phyloP scores from a whole-genome alignment of 2,888 invertebrate genomes.

The Exephanes ischioxanthus region DNA sequence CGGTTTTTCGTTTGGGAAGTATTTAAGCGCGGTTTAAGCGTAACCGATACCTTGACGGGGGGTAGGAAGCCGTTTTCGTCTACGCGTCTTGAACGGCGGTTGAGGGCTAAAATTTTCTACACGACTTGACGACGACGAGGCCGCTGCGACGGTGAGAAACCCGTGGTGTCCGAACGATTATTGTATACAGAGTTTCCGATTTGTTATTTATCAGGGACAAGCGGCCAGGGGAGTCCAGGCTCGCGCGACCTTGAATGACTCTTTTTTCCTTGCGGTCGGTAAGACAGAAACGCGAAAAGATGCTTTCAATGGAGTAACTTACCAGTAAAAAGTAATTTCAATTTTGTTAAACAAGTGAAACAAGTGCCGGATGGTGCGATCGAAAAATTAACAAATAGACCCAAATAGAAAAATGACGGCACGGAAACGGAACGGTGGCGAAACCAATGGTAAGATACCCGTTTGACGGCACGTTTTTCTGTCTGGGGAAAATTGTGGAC shows the following conservation, averaged over 20 bases:
- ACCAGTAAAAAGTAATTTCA: no score
- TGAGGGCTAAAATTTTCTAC: conserved; percentile 38
- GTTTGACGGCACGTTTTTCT: no score
- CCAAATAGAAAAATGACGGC: no score
- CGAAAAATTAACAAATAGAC: no score
- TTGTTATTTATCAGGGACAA: conserved; percentile 52
- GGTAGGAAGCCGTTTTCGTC: conserved; percentile 70
- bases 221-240: neutral
- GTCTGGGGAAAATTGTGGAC: no score
- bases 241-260: neutral
- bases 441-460: no score
- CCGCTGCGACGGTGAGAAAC: conserved; percentile 26
- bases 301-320: no score
- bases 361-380: no score
- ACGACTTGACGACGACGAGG: conserved; percentile 30
- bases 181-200: conserved; percentile 47
- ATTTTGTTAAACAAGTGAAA: no score
- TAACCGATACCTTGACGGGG: conserved; percentile 83
- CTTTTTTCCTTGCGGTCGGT: neutral
- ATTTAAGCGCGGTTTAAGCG: conserved; percentile 84
- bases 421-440: no score
- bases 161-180: conserved; percentile 52
- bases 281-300: no score
- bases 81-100: conserved; percentile 52
- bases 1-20: conserved; percentile 70